Evolutionary conservation across 2,888 invertebrate genomes (phyloP).

Genomic region (Rhagonycha fulva): DNA sequence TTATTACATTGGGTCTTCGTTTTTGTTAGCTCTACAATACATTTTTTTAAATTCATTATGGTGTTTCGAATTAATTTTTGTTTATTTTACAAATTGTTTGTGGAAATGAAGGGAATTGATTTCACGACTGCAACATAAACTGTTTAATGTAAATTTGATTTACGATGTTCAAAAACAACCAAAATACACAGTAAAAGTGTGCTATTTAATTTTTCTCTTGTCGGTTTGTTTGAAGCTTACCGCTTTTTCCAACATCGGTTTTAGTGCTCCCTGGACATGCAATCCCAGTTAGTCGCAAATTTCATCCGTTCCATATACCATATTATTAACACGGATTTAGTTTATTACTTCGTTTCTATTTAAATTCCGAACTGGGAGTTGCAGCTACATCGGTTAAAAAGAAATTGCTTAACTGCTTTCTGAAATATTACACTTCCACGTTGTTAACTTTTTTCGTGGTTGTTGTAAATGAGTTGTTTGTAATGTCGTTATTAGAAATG

Average conservation of each 20-base stretch:
- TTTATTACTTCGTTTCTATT: slow-evolving; percentile 13
- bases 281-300: slow-evolving; percentile 21
- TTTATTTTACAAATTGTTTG: slow-evolving; percentile 20
- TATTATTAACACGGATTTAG: slow-evolving; percentile 17
- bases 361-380: neutral
- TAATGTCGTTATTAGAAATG: neutral
- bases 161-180: slow-evolving; percentile 31
- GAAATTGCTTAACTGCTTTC: neutral
- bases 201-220: slow-evolving; percentile 31
- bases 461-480: neutral
- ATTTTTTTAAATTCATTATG: neutral
- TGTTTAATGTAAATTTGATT: slow-evolving; percentile 32
- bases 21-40: neutral
- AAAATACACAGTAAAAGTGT: slow-evolving; percentile 29
- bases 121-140: slow-evolving; percentile 27
- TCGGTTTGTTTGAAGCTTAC: slow-evolving; percentile 27
- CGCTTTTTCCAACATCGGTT: slow-evolving; percentile 20
- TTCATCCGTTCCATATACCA: slow-evolving; percentile 20
- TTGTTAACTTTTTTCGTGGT: neutral
- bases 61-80: slow-evolving; percentile 6
- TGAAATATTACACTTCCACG: neutral
- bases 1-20: neutral
- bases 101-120: slow-evolving; percentile 17
- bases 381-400: neutral
- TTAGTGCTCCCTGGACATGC: slow-evolving; percentile 18